Base-by-base conservation (phyloP, 53 echinoderm and acorn worm species). In the Echinarachnius parma region DNA sequence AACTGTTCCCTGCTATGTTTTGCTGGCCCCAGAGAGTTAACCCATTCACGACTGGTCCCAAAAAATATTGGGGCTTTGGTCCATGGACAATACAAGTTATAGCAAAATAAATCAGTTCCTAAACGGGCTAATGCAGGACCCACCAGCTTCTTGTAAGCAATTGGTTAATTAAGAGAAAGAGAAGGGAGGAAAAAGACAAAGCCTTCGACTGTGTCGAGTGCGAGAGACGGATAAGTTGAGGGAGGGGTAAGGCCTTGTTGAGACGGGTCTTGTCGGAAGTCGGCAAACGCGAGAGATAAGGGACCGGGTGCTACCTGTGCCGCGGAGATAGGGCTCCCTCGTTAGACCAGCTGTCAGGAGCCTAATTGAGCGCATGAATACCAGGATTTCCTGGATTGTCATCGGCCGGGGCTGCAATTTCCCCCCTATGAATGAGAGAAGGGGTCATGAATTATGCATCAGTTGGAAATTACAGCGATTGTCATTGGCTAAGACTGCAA, bases 351-450 rank as follows among this genome's bases (percentile, higher is more conserved):
- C 74, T 72, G 74, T 72, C 74, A 72, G 9, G 46, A 34, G 35
- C 74, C 57, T 56, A 72, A 72, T 72, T 72, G 74, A 72, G 56
- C 74, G 57, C 74, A 72, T 72, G 74, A 72, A 72, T 72, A 29
- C 39, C 55, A 39, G 74, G 74, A 72, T 72, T 34, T 72, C 74
- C 74, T 72, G 57, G 15, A 72, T 72, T 72, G 74, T 72, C 74
- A 72, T 44, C 74, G 57, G 37, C 2, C 39, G 34, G 14, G 13
- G 53, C 35, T 53, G 71, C n/a, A n/a, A 55, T 56, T 74, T 78
- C 61, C 72, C n/a, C 78, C 84, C 46, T 56, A 64, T 72, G 58
- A 22, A 28, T 32, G 48, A 46, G 46, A 39, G 16, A 31, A 28
- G 16, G 78, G 39, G 37, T 57, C 36, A 62, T 62, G 39, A 62